Percentiles rank a stretch among this genome's conserved stretches.
Conservation (phyloP, 1,140 invertebrate genomes). For the Euschistus heros region DNA sequence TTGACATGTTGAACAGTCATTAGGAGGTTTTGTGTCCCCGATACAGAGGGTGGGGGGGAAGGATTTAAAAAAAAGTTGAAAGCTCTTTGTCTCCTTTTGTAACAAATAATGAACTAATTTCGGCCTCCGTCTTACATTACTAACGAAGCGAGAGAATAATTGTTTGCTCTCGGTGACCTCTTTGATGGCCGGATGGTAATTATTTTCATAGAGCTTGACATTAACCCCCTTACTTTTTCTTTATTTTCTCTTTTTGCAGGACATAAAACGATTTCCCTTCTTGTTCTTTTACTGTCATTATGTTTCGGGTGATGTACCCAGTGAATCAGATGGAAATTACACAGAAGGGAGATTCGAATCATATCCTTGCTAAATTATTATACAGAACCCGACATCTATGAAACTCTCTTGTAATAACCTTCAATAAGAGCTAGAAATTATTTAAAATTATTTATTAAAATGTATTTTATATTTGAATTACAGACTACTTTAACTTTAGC, state of each 20-base stretch:
- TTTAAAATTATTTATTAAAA: too few relatives aligned
- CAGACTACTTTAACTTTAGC: too few relatives aligned
- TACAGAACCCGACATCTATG: too few relatives aligned
- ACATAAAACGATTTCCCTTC: too few relatives aligned
- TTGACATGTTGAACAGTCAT: background rate
- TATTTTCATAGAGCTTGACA: background rate
- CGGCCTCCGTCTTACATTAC: background rate
- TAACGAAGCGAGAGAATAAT: slow-evolving; percentile 1
- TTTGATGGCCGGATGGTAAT: background rate
- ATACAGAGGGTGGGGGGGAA: background rate
- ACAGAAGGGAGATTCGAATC: too few relatives aligned
- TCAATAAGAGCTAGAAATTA: too few relatives aligned
- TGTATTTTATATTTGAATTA: too few relatives aligned
- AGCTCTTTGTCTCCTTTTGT: slow-evolving; percentile 6
- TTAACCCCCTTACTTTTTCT: background rate
- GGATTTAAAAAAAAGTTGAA: slow-evolving; percentile 3
- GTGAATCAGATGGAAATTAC: too few relatives aligned
- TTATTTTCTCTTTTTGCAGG: background rate
- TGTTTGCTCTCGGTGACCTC: background rate
- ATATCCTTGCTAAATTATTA: too few relatives aligned
- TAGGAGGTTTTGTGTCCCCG: background rate
- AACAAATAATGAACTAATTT: slow-evolving; percentile 7
- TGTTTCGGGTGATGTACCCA: too few relatives aligned
- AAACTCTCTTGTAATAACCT: too few relatives aligned
- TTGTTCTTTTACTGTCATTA: too few relatives aligned